Evolutionary conservation across 2,888 invertebrate genomes (phyloP).

Genomic region (Agrochola lychnidis): DNA sequence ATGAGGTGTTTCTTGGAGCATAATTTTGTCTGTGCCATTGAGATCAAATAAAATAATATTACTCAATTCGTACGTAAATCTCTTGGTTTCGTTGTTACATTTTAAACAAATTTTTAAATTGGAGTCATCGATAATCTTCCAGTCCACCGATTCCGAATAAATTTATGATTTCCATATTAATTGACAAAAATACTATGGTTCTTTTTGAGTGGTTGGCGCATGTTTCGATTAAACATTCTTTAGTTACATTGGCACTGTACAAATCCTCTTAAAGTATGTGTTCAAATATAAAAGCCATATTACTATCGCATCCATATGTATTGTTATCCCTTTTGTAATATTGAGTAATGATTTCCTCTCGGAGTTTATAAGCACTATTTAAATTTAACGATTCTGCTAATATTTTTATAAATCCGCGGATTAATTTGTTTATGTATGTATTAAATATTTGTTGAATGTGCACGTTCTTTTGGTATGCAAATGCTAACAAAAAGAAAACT

Average conservation of each 20-base stretch:
- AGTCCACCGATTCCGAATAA: constrained; percentile 14
- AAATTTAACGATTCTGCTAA: constrained; percentile 5
- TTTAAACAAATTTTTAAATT: constrained; percentile 1
- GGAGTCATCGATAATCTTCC: constrained; percentile 15
- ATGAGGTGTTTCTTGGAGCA: constrained; percentile 12
- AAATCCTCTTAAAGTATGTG: neutral
- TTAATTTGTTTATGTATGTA: constrained; percentile 3
- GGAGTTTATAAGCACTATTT: constrained; percentile 2
- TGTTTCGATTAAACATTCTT: neutral
- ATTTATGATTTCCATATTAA: constrained; percentile 6
- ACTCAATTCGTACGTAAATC: constrained; percentile 22
- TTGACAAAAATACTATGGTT: neutral
- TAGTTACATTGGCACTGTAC: constrained; percentile 7
- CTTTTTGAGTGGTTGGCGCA: constrained; percentile 6
- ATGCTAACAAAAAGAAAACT: constrained; percentile 12
- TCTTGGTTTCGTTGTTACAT: constrained; percentile 8
- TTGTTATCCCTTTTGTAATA: neutral
- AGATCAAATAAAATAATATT: constrained; percentile 24
- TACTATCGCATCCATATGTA: constrained; percentile 3
- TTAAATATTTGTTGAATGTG: constrained; percentile 7
- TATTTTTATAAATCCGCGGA: neutral
- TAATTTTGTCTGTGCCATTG: constrained; percentile 20
- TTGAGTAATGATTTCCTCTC: constrained; percentile 2
- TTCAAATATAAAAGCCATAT: constrained; percentile 10
- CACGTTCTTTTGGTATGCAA: constrained; percentile 4